Percentiles rank a stretch among this genome's conserved stretches.
phyloP scores from a whole-genome alignment of 2,797 vertebrate genomes.

The Malacoctenus gilli region DNA sequence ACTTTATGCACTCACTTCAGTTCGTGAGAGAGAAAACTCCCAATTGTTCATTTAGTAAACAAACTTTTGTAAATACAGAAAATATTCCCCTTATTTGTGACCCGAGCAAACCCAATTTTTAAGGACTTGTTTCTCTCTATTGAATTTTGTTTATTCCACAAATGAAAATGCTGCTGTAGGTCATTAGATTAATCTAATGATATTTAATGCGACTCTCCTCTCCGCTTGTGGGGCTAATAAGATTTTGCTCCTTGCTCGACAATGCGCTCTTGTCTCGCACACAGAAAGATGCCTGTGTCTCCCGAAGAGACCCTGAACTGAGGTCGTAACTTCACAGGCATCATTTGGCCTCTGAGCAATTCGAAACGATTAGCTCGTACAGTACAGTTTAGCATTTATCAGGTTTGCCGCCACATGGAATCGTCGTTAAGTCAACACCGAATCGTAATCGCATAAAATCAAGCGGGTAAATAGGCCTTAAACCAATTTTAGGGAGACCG shows the following conservation, averaged over 20 bases:
- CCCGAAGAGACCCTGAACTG: constrained; percentile 60
- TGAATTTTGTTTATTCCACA: constrained; percentile 76
- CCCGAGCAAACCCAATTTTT: constrained; percentile 19
- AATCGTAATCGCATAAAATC: constrained; percentile 63
- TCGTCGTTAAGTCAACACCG: constrained; percentile 65
- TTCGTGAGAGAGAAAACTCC: too few species aligned
- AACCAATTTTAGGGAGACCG: constrained; percentile 50
- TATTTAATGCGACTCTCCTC: constrained; percentile 71
- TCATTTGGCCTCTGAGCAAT: constrained; percentile 51
- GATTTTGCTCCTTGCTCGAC: constrained; percentile 71
- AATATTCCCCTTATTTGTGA: constrained; percentile 21
- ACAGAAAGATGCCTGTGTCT: constrained; percentile 70
- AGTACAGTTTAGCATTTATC: constrained; percentile 52
- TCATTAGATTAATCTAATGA: constrained; percentile 86
- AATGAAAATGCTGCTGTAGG: constrained; percentile 84
- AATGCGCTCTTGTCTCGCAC: constrained; percentile 61
- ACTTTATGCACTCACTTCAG: constrained; percentile 8
- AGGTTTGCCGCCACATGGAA: constrained; percentile 53
- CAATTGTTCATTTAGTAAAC: too few species aligned
- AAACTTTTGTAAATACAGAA: background rate
- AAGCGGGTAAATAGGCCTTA: constrained; percentile 45
- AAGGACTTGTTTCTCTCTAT: constrained; percentile 58
- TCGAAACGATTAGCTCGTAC: constrained; percentile 54
- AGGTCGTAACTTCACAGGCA: constrained; percentile 67
- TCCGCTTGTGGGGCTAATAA: constrained; percentile 75